These are phyloP conservation scores for Mantis religiosa DNA, from an alignment of 2,888 invertebrate genomes.

Conservation along the genomic window DNA sequence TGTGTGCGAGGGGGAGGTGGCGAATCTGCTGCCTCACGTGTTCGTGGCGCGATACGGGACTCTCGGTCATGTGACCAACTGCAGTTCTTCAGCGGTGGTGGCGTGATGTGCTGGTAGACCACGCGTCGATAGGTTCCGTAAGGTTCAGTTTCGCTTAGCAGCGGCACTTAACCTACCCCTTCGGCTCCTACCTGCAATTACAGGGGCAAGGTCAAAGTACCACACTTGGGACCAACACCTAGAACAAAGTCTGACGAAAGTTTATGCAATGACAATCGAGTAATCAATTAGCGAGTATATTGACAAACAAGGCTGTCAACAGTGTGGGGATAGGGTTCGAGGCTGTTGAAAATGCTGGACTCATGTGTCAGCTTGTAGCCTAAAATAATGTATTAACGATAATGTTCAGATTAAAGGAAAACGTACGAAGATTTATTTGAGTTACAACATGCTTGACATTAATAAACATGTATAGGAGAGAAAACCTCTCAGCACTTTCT, in stretches of 20 bases:
- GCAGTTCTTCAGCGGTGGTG: background rate
- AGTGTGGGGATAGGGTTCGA: no score
- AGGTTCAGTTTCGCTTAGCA: background rate
- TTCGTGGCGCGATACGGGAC: conserved; percentile 2
- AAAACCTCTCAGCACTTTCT: no score
- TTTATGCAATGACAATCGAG: background rate
- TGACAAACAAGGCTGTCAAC: background rate
- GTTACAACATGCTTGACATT: no score
- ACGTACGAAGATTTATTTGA: no score
- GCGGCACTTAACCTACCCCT: background rate
- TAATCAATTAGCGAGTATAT: background rate
- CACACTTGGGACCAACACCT: background rate
- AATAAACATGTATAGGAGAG: no score
- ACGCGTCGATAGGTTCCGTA: background rate
- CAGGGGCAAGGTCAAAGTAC: background rate
- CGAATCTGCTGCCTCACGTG: background rate
- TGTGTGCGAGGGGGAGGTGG: background rate
- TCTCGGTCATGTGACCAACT: background rate
- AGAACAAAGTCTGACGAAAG: background rate
- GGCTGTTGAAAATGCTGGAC: no score
- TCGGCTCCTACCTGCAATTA: background rate
- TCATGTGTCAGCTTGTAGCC: no score
- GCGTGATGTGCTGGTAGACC: background rate
- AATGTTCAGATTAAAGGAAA: no score
- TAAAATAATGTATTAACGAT: no score